phyloP scores from a whole-genome alignment of 2,888 invertebrate species.

The Catocala fraxini region DNA sequence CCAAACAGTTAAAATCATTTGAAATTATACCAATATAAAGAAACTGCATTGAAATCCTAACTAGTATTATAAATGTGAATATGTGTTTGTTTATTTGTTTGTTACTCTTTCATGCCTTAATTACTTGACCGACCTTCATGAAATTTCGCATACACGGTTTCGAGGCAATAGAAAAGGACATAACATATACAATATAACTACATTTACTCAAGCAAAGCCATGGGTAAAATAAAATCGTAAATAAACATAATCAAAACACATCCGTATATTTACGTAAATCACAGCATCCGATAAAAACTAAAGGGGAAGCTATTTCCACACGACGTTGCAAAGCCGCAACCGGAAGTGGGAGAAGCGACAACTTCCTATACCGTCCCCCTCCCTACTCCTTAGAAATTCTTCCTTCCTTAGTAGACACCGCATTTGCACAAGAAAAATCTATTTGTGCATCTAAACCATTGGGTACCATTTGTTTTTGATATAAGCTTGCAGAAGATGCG shows the following conservation, averaged over 20 bases:
- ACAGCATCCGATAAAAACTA: constrained; percentile 46
- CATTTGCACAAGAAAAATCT: constrained; percentile 40
- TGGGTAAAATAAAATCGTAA: neutral
- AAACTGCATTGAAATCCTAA: too few relatives aligned
- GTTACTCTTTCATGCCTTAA: too few relatives aligned
- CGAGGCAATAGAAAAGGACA: too few relatives aligned
- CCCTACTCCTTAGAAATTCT: constrained; percentile 29
- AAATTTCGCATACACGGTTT: too few relatives aligned
- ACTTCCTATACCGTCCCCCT: constrained; percentile 37
- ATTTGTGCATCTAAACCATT: constrained; percentile 19
- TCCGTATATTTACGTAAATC: constrained; percentile 25
- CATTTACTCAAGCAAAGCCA: too few relatives aligned
- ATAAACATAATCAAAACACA: constrained; percentile 6
- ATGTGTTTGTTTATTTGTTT: too few relatives aligned
- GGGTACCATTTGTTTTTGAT: constrained; percentile 2
- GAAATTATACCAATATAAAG: too few relatives aligned
- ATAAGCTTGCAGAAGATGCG: neutral
- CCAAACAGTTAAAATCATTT: too few relatives aligned
- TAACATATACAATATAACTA: too few relatives aligned
- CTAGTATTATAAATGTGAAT: too few relatives aligned
- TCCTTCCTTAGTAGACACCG: constrained; percentile 26
- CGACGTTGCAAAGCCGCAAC: constrained; percentile 29
- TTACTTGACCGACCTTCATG: too few relatives aligned
- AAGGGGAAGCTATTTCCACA: constrained; percentile 43
- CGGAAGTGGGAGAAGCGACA: constrained; percentile 38